Evolutionary conservation across 2,113 vertebrate genomes (phyloP), one percentile per base, ranked within the genome.

Genomic region (Malurus alboscapulatus): DNA sequence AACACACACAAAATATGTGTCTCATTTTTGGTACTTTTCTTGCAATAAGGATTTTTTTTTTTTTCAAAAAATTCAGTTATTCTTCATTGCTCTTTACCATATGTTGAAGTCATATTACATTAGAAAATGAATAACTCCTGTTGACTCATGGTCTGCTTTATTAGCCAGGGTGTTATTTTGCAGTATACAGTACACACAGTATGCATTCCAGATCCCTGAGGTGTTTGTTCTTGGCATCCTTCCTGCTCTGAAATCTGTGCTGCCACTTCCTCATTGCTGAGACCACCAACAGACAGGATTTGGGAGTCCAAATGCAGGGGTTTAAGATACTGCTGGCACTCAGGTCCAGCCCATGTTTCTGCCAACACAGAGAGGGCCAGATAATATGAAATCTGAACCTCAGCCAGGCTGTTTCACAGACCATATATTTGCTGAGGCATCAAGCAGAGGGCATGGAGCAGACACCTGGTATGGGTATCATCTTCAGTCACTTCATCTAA

Each of bases 381-480:
- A 34, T 55, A 77, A 90, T 21, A 63, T 26, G 78, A 84, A 94
- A 90, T 19, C 82, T 84, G 85, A 88, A 32, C 83, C 59, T 66
- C 83, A 47, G 54, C 83, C 90, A 92, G 83, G 55, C 63, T 51
- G 54, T 90, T 95, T 96, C 85, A 71, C 92, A 92, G 85, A 63
- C 83, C 79, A 51, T 93, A n/a, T 87, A 90, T 86, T 88, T 80
- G 75, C 95, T 84, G 90, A 93, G 67, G 68, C 88, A 71, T 69
- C 67, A 86, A 66, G 87, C 75, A 57, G 84, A 45, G 51, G 63
- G 42, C 63, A n/a, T 3, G 55, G 76, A 88, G 63, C 83, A 94
- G 93, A 92, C 90, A 94, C 79, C 88, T 90, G 93, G 82, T 76
- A 36, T 67, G 71, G 90, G 68, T 92, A 62, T 93, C 94, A 88